Conservation (phyloP, 1,140 invertebrate genomes). For the Cotesia chilonis region DNA sequence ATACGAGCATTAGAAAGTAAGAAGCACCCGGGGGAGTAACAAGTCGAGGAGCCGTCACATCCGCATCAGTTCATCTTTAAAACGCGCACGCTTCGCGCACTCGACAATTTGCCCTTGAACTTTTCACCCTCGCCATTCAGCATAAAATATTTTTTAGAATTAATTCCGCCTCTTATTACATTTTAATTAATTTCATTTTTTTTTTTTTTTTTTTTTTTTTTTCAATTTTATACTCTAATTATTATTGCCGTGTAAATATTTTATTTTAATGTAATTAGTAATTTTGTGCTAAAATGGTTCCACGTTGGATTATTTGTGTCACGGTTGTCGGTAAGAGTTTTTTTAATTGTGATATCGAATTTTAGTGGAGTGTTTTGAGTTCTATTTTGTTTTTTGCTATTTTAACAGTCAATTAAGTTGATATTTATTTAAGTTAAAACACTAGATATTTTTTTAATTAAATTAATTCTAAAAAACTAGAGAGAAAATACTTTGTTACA, state of each 20-base stretch:
- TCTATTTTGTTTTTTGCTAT: too few species aligned
- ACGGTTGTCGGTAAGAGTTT: constrained; percentile 39
- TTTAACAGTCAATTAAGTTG: too few species aligned
- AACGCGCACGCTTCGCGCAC: constrained; percentile 50
- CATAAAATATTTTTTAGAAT: constrained; percentile 6
- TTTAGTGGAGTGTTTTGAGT: too few species aligned
- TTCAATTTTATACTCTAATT: constrained; percentile 13
- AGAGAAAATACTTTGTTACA: background rate
- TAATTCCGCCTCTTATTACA: background rate
- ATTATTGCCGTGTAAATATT: background rate
- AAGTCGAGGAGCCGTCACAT: constrained; percentile 38
- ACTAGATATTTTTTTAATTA: background rate
- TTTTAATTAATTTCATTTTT: constrained; percentile 15
- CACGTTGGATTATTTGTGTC: constrained; percentile 36
- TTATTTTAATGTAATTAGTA: background rate
- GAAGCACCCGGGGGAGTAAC: constrained; percentile 31
- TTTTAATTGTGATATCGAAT: background rate
- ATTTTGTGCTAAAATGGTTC: constrained; percentile 36
- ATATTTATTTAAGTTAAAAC: too few species aligned
- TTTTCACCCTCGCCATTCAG: constrained; percentile 16
- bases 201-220: constrained; percentile 30
- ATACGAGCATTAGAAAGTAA: constrained; percentile 42
- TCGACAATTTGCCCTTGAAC: constrained; percentile 25
- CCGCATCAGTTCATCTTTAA: constrained; percentile 57
- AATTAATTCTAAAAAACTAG: background rate